Evolutionary conservation across 2,113 vertebrate genomes (phyloP), one percentile per base, ranked within the genome.

Genomic region (Edolisoma coerulescens): DNA sequence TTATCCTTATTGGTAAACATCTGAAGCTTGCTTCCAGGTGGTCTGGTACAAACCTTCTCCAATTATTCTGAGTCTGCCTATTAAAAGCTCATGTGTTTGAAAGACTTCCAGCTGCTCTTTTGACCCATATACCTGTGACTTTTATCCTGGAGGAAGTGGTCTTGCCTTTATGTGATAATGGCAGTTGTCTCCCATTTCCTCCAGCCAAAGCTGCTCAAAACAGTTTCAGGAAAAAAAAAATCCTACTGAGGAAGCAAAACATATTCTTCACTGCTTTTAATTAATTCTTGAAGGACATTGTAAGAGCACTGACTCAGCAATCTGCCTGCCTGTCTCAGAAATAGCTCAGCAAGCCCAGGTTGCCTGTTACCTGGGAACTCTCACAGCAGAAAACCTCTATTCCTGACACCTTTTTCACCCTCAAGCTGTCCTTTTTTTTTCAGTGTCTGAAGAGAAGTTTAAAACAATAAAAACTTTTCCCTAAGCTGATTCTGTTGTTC

Each of bases 281-380:
- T 84, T 93, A 49, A 53, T 84, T 88, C 76, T 93, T 86, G 85
- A 93, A 95, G 76, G 85, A 92, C 37, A 45, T 24, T 67, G 67
- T 83, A 69, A 10, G 56, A 92, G 26, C 49, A 60, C 88, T 96
- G 95, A 94, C 60, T 94, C 85, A 93, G 90, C 95, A 89, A 91
- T 49, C 33, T 86, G 80, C 65, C 17, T 54, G 56, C 19, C 42
- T 74, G 23, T 47, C 68, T 88, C 60, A 84, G 75, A 88, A 89
- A 81, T 0, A 84, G n/a, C 32, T 77, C 22, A 50, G 50, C 39
- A 60, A 87, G 41, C 32, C 53, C 53, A 39, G 28, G 44, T 16
- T 83, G 24, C 35, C 23, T 39, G 35, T 45, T 42, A 74, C 59
- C 30, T 70, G 17, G 53, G 44, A 92, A 78, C 21, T n/a, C 27